Percentiles rank a stretch among this genome's conserved stretches.
Evolutionary conservation across 2,888 invertebrate genomes (phyloP).

Genomic region (Brachynemurus nebulosus): DNA sequence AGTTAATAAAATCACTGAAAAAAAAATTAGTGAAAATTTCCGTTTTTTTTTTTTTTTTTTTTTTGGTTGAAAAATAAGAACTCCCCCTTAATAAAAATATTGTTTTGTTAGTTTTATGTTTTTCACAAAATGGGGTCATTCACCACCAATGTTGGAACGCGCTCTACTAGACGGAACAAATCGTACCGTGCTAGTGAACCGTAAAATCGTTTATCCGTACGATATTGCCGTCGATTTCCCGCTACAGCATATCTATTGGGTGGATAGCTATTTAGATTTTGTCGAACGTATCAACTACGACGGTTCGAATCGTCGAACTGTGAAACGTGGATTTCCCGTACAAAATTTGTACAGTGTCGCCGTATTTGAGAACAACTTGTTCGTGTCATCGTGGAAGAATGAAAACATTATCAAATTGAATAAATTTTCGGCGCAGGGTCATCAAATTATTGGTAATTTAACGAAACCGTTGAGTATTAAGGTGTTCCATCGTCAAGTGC

Average conservation of each 20-base stretch:
- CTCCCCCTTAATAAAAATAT: not conserved
- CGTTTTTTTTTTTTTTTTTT: too few species aligned
- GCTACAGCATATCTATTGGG: conserved; percentile 60
- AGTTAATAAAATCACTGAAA: too few species aligned
- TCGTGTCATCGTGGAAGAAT: conserved; percentile 57
- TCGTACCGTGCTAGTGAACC: conserved; percentile 42
- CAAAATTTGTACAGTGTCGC: conserved; percentile 56
- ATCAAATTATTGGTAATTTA: conserved; percentile 35
- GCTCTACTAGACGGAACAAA: conserved; percentile 50
- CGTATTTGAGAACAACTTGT: conserved; percentile 59
- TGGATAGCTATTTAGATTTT: conserved; percentile 65
- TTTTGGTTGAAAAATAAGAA: too few species aligned
- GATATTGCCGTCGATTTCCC: conserved; percentile 60
- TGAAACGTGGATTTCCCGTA: conserved; percentile 39
- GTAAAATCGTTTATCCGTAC: conserved; percentile 63
- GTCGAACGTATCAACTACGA: conserved; percentile 67
- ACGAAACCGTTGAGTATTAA: conserved; percentile 50
- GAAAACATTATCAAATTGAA: conserved; percentile 46
- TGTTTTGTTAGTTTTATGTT: conserved; percentile 46
- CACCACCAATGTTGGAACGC: conserved; percentile 46
- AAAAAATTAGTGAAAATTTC: conserved; percentile 4
- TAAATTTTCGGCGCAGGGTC: conserved; percentile 38
- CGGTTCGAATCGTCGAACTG: conserved; percentile 48
- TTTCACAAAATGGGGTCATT: conserved; percentile 60
- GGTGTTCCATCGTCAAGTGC: conserved; percentile 62